Conservation (phyloP, 2,797 vertebrate species). For the Diceros bicornis region DNA sequence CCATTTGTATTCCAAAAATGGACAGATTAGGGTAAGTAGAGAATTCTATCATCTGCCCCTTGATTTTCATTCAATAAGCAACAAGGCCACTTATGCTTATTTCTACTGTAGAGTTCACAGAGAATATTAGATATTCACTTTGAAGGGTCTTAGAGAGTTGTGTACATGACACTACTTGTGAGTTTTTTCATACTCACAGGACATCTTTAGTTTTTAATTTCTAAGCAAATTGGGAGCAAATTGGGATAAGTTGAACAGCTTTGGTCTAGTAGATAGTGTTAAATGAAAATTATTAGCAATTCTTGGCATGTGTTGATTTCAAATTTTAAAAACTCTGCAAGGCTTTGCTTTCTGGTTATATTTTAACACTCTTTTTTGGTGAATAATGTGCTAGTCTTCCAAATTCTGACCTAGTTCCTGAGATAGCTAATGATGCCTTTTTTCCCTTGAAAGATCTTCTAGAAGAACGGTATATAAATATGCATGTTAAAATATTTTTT, state of each 20-base stretch:
- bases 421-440: not conserved
- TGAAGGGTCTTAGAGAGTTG: not conserved
- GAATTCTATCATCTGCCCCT: not conserved
- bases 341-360: conserved; percentile 12
- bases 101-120: not conserved
- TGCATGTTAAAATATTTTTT: conserved; percentile 62
- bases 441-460: conserved; percentile 31
- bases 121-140: conserved; percentile 1
- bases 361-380: conserved; percentile 17
- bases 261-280: not conserved
- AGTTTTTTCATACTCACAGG: not conserved
- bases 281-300: conserved; percentile 66
- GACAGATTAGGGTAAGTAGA: not conserved
- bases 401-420: conserved; percentile 40
- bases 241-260: not conserved
- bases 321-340: not conserved
- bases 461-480: not conserved
- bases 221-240: not conserved
- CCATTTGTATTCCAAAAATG: not conserved
- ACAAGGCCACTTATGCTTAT: not conserved
- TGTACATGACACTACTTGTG: not conserved
- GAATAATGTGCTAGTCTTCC: not conserved
- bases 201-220: conserved; percentile 49
- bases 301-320: conserved; percentile 5
- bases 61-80: not conserved